Conservation (phyloP, 2,113 vertebrate species). For the Notothenia coriiceps region DNA sequence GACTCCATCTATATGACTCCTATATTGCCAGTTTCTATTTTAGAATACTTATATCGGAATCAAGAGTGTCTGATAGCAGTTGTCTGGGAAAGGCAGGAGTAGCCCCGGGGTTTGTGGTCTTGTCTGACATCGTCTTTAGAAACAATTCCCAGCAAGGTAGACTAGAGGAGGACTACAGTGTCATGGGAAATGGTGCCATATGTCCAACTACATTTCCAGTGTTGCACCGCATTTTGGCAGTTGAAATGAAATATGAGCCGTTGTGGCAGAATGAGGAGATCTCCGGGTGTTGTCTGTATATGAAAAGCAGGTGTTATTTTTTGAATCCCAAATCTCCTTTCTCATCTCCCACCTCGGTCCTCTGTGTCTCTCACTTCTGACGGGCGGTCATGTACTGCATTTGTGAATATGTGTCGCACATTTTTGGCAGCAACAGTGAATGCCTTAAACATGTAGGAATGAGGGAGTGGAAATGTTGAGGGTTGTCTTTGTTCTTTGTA, state of each 20-base stretch:
- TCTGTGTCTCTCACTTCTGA: slow-evolving; percentile 54
- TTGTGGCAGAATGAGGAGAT: slow-evolving; percentile 33
- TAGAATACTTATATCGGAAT: slow-evolving; percentile 80
- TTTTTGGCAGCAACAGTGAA: slow-evolving; percentile 27
- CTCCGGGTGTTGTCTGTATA: slow-evolving; percentile 62
- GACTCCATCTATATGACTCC: slow-evolving; percentile 41
- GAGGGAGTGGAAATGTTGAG: slow-evolving; percentile 20
- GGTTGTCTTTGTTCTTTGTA: slow-evolving; percentile 4
- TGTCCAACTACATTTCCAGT: slow-evolving; percentile 76
- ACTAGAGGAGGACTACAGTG: slow-evolving; percentile 69
- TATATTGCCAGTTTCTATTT: slow-evolving; percentile 80
- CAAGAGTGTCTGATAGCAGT: slow-evolving; percentile 83
- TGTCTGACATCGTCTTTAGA: slow-evolving; percentile 83
- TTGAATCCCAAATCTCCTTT: slow-evolving; percentile 75
- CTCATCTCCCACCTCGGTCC: slow-evolving; percentile 72
- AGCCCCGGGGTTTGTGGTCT: slow-evolving; percentile 79
- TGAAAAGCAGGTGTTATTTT: slow-evolving; percentile 77
- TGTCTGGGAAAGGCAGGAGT: slow-evolving; percentile 81
- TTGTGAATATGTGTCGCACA: slow-evolving; percentile 25
- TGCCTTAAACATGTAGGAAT: not conserved
- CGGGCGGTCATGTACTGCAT: slow-evolving; percentile 39
- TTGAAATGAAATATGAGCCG: slow-evolving; percentile 71
- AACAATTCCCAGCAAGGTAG: slow-evolving; percentile 83
- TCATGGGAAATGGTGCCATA: slow-evolving; percentile 74
- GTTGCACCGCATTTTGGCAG: slow-evolving; percentile 66